These are phyloP conservation scores for Boloria selene DNA, from an alignment of 2,888 invertebrate species.

Conservation along the genomic window DNA sequence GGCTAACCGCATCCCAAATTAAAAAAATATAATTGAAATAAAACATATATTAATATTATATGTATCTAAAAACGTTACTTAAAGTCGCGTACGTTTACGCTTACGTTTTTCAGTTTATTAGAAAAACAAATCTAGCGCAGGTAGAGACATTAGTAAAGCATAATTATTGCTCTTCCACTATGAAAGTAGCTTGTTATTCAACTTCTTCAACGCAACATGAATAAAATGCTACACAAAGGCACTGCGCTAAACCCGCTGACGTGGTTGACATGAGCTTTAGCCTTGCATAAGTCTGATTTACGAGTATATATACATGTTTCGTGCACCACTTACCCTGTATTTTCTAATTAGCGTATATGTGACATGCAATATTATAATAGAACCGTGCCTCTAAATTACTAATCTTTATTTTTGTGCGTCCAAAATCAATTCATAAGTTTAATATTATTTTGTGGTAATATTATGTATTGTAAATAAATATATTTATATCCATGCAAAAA, in stretches of 20 bases:
- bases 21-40: neutral
- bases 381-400: neutral
- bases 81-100: neutral
- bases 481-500: too few species aligned
- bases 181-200: conserved; percentile 37
- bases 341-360: conserved; percentile 31
- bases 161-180: conserved; percentile 36
- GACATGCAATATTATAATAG: conserved; percentile 9
- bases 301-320: conserved; percentile 11
- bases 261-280: conserved; percentile 35
- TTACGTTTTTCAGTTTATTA: conserved; percentile 22
- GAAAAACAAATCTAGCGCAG: conserved; percentile 23
- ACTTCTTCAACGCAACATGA: conserved; percentile 35
- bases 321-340: conserved; percentile 24
- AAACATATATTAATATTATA: neutral
- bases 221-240: conserved; percentile 39
- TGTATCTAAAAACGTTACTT: neutral
- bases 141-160: conserved; percentile 18
- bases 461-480: too few species aligned
- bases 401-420: neutral
- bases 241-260: conserved; percentile 39
- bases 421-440: neutral
- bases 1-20: too few species aligned
- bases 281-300: conserved; percentile 32
- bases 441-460: too few species aligned